Conservation (phyloP, 2,888 invertebrate genomes). For the Catocala sponsa region DNA sequence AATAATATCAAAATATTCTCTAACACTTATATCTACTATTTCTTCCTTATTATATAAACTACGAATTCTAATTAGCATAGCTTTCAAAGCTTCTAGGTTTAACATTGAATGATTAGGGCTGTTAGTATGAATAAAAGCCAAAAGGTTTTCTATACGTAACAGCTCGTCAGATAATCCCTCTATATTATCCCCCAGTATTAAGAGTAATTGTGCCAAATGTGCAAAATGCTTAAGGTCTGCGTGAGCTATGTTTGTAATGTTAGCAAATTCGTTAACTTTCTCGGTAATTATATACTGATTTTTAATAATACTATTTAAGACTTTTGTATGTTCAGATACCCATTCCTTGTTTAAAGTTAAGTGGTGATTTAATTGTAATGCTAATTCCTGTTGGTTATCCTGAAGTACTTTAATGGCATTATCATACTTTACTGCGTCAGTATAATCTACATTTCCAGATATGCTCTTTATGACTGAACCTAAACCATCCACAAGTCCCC, state of each 20-base stretch:
- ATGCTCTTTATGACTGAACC: conserved; percentile 45
- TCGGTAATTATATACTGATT: conserved; percentile 11
- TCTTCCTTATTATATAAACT: conserved; percentile 31
- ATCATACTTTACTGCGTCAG: conserved; percentile 36
- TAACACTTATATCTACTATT: conserved; percentile 26
- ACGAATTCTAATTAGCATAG: conserved; percentile 30
- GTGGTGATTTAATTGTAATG: not conserved
- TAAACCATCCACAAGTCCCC: conserved; percentile 27
- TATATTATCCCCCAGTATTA: conserved; percentile 18
- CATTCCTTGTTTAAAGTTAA: conserved; percentile 1
- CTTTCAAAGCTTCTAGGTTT: conserved; percentile 13
- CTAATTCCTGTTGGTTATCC: conserved; percentile 6
- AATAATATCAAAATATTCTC: conserved; percentile 37
- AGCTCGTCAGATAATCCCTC: conserved; percentile 18
- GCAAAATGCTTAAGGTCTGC: conserved; percentile 9
- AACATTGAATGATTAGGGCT: conserved; percentile 26
- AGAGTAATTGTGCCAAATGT: conserved; percentile 16
- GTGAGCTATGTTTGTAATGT: not conserved
- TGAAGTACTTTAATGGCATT: conserved; percentile 7
- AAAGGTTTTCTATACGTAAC: conserved; percentile 24
- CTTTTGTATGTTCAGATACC: conserved; percentile 6
- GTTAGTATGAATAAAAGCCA: conserved; percentile 27
- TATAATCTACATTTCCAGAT: conserved; percentile 43
- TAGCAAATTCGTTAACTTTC: not conserved
- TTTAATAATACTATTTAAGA: conserved; percentile 9